Evolutionary conservation across 1,140 invertebrate species (phyloP), one percentile per base, ranked within the genome.

Genomic region (Notospermus geniculatus): DNA sequence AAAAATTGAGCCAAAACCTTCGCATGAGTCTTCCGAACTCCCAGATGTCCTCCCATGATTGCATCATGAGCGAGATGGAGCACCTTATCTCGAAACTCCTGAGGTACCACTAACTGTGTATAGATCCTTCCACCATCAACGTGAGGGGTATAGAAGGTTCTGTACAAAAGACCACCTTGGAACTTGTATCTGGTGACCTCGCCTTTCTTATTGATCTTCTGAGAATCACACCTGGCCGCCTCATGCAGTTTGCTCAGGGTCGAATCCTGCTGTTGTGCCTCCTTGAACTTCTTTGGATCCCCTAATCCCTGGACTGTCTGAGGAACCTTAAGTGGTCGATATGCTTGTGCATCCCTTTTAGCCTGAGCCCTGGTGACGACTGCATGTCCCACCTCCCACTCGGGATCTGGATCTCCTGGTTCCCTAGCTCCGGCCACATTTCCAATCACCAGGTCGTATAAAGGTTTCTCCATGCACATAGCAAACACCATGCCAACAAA

Each of bases 361-460:
- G 19, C 19, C 19, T 43, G 39, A 43, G 39, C 39, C 19, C 39
- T 11, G 19, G 39, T 43, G 11, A 13, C 19, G 39, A 43, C 39
- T 13, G 39, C 39, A 11, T 43, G 39, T 43, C 11, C 39, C 19
- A 43, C 39, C n/a, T n/a, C n/a, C n/a, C n/a, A n/a, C n/a, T n/a
- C n/a, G 19, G 39, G 39, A 43, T 19, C 11, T 11, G 36, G 43
- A 22, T 56, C 53, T 28, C n/a, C 1, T 4, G 53, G 53, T 19
- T 54, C 32, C 32, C 54, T 62, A 5, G 53, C 59, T 22, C 36
- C 53, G 0, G 23, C 36, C 2, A 55, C 25, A 43, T 61, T 61
- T 15, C 59, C 60, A 9, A 61, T 43, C 2, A 61, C 45, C 15
- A 61, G 2, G 43, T 62, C 54, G 36, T 56, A 62, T 19, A 62